Conservation (phyloP, 2,113 vertebrate genomes). For the Ageneiosus marmoratus region DNA sequence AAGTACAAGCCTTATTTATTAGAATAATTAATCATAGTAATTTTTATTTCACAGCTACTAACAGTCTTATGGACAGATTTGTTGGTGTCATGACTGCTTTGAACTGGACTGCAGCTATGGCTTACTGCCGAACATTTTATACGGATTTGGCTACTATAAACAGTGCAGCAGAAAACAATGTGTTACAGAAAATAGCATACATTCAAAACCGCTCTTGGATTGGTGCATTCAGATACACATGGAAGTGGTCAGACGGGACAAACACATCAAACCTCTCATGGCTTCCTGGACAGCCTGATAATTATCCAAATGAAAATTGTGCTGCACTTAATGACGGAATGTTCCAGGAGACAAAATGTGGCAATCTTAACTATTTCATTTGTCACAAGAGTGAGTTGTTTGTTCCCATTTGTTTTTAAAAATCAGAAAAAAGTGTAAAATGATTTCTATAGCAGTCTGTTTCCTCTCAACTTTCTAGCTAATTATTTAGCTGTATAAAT, state of each 20-base stretch:
- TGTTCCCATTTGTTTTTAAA: neutral
- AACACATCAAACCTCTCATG: constrained; percentile 22
- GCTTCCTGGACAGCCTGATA: neutral
- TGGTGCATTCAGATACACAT: constrained; percentile 2
- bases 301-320: neutral
- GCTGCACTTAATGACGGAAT: neutral
- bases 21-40: neutral
- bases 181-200: neutral
- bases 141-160: constrained; percentile 32
- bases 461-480: neutral
- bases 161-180: neutral
- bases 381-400: constrained; percentile 26
- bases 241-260: constrained; percentile 8
- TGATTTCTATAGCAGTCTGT: neutral
- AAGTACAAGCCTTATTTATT: neutral
- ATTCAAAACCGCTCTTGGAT: neutral
- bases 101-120: constrained; percentile 19
- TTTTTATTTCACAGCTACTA: neutral
- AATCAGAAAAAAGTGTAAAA: neutral
- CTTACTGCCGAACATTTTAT: constrained; percentile 19
- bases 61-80: neutral
- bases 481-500: neutral
- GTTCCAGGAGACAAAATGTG: neutral
- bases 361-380: neutral
- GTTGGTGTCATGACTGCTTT: neutral